phyloP scores from a whole-genome alignment of 2,113 vertebrate species.

The Upupa epops region DNA sequence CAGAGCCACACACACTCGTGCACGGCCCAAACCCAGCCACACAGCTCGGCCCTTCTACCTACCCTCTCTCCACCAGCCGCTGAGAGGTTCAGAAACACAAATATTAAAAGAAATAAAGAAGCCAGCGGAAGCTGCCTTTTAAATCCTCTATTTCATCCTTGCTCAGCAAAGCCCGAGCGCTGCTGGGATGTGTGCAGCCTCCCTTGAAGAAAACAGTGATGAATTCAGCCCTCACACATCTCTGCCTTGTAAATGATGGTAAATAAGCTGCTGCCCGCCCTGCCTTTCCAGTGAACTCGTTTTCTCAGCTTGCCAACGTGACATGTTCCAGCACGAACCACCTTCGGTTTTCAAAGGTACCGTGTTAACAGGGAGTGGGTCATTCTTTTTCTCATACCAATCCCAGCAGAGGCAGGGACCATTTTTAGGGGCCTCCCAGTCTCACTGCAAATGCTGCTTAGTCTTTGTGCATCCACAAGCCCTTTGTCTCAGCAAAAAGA shows the following conservation, averaged over 20 bases:
- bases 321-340: constrained; percentile 15
- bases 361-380: background rate
- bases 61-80: background rate
- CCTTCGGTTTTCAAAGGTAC: background rate
- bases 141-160: background rate
- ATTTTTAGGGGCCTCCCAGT: background rate
- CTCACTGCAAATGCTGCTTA: background rate
- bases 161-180: background rate
- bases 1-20: background rate
- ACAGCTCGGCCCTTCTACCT: constrained; percentile 3
- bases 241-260: background rate
- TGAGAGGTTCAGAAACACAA: background rate
- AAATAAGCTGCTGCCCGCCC: background rate
- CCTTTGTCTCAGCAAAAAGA: background rate
- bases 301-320: background rate
- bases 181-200: background rate
- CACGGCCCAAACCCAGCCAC: background rate
- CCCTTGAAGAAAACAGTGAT: background rate
- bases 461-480: background rate
- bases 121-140: background rate
- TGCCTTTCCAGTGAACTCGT: background rate
- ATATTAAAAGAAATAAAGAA: background rate
- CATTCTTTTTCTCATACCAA: background rate
- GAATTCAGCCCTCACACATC: background rate
- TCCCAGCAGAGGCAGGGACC: background rate